These are phyloP conservation scores for Elachura formosa DNA, from an alignment of 2,113 vertebrate genomes.

Conservation along the genomic window DNA sequence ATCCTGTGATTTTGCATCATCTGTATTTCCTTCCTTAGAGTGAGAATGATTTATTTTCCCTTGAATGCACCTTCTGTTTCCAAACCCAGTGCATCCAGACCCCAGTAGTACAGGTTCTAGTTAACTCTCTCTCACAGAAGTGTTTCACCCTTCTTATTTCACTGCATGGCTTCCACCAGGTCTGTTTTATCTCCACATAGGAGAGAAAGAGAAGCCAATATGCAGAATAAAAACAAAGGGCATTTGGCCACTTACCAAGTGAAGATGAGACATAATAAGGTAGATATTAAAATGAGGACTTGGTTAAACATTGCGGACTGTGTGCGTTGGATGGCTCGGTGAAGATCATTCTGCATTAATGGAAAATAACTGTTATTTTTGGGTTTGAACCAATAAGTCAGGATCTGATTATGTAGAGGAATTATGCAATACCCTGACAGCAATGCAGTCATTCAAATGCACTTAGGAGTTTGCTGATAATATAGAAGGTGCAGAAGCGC, in stretches of 20 bases:
- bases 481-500: not conserved
- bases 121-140: not conserved
- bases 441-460: not conserved
- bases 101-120: not conserved
- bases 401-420: not conserved
- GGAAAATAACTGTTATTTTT: slow-evolving; percentile 20
- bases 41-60: not conserved
- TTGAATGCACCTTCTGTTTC: not conserved
- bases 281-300: slow-evolving; percentile 86
- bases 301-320: slow-evolving; percentile 88
- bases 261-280: slow-evolving; percentile 85
- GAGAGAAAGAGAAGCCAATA: not conserved
- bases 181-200: not conserved
- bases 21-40: not conserved
- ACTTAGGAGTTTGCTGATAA: not conserved
- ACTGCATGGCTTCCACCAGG: not conserved
- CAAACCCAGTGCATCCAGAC: not conserved
- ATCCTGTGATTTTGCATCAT: not conserved
- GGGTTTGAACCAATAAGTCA: not conserved
- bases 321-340: slow-evolving; percentile 83
- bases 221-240: not conserved
- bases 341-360: slow-evolving; percentile 80
- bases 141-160: not conserved
- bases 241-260: slow-evolving; percentile 76
- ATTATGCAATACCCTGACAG: not conserved